A percentile compares a stretch with the other conserved stretches of the same genome.
Evolutionary conservation across 2,797 vertebrate genomes (phyloP).

Genomic region (Mergus octosetaceus): DNA sequence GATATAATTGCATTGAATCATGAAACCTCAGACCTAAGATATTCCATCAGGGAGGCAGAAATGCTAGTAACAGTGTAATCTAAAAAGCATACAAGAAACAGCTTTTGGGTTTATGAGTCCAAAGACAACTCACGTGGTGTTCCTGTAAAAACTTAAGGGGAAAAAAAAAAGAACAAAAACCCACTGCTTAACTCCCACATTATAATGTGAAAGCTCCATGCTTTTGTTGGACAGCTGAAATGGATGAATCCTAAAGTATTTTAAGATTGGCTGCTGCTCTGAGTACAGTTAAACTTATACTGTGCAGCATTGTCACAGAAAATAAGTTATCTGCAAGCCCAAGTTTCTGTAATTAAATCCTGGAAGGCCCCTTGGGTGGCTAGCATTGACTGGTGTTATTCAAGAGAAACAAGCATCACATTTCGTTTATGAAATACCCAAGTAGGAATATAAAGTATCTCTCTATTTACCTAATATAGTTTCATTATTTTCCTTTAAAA

Average conservation of each 20-base stretch:
- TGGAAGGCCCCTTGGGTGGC: conserved; percentile 79
- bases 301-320: conserved; percentile 69
- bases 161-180: conserved; percentile 7
- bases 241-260: conserved; percentile 70
- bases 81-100: conserved; percentile 64
- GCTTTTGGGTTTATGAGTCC: conserved; percentile 59
- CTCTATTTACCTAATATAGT: background rate
- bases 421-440: conserved; percentile 34
- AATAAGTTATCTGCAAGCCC: conserved; percentile 74
- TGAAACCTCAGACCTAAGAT: conserved; percentile 55
- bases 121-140: conserved; percentile 72
- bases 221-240: conserved; percentile 78
- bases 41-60: conserved; percentile 44
- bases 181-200: conserved; percentile 44
- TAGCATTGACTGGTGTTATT: conserved; percentile 76
- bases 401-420: conserved; percentile 49
- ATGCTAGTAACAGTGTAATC: conserved; percentile 40
- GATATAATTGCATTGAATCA: conserved; percentile 41
- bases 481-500: background rate
- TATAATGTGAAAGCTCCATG: conserved; percentile 63
- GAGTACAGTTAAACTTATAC: conserved; percentile 66
- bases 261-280: conserved; percentile 70
- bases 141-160: conserved; percentile 42
- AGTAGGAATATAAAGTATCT: background rate
- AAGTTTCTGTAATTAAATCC: conserved; percentile 74